A percentile compares a stretch with the other conserved stretches of the same genome.
These are phyloP conservation scores for Leptodactylus fallax DNA, from an alignment of 2,797 vertebrate genomes.

Conservation along the genomic window DNA sequence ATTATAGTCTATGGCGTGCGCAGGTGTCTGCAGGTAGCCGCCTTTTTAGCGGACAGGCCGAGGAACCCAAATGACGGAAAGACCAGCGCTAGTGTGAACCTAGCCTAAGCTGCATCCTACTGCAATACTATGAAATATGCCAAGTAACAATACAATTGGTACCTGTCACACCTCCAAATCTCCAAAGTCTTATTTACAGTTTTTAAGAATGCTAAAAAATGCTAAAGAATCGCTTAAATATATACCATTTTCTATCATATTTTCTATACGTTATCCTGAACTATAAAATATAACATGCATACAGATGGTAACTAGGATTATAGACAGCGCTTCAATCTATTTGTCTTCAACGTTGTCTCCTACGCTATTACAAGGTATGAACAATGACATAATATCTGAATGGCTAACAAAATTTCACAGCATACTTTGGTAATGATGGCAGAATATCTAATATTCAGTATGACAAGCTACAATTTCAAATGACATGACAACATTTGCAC, in stretches of 20 bases:
- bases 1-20: too few relatives aligned
- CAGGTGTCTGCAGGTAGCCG: too few relatives aligned
- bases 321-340: neutral
- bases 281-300: neutral
- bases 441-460: conserved; percentile 47
- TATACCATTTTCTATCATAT: neutral
- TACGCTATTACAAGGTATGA: neutral
- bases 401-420: conserved; percentile 37
- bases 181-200: too few relatives aligned
- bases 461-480: conserved; percentile 47
- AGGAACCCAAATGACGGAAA: too few relatives aligned
- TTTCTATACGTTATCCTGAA: neutral
- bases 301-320: neutral
- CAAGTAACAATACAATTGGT: too few relatives aligned
- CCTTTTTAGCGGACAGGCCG: too few relatives aligned
- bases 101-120: too few relatives aligned
- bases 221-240: neutral
- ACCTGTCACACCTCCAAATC: too few relatives aligned
- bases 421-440: conserved; percentile 24
- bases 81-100: too few relatives aligned
- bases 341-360: neutral
- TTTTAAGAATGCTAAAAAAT: neutral
- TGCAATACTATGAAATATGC: too few relatives aligned
- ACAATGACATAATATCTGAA: conserved; percentile 44
- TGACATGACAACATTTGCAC: conserved; percentile 51